These are phyloP conservation scores for Patiria miniata DNA, from an alignment of 35 echinoderm and acorn worm species.

Conservation along the genomic window DNA sequence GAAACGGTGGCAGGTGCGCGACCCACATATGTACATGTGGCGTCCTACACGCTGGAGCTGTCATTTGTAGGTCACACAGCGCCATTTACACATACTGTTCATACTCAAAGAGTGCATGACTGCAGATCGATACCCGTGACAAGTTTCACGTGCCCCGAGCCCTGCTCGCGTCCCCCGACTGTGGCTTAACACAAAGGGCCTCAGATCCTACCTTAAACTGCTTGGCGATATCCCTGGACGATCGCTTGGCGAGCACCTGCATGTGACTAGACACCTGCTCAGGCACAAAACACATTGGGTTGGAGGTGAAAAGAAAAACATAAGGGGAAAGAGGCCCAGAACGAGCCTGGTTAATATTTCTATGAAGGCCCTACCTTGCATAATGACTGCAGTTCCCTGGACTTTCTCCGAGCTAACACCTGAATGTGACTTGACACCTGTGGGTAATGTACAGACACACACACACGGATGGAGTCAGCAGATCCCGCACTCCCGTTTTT, in stretches of 20 bases:
- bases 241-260: conserved; percentile 96
- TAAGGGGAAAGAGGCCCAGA: not conserved
- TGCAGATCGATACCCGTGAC: too few species aligned
- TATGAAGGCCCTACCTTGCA: conserved; percentile 83
- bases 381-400: conserved; percentile 90
- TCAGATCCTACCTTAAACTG: conserved; percentile 83
- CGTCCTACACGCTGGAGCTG: too few species aligned
- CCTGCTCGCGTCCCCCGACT: too few species aligned
- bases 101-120: too few species aligned
- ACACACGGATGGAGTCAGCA: not conserved
- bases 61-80: too few species aligned
- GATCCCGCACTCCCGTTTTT: too few species aligned
- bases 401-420: conserved; percentile 93
- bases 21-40: too few species aligned
- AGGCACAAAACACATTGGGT: not conserved
- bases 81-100: too few species aligned
- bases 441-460: conserved; percentile 31
- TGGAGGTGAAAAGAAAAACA: not conserved
- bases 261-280: conserved; percentile 98
- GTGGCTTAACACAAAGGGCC: too few species aligned
- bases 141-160: too few species aligned
- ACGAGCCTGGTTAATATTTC: not conserved
- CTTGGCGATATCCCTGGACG: conserved; percentile 83
- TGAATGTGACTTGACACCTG: conserved; percentile 99
- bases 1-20: too few species aligned